Percentiles rank a stretch among this genome's conserved stretches.
Conservation (phyloP, 2,888 invertebrate genomes). For the Yponomeuta cagnagella region DNA sequence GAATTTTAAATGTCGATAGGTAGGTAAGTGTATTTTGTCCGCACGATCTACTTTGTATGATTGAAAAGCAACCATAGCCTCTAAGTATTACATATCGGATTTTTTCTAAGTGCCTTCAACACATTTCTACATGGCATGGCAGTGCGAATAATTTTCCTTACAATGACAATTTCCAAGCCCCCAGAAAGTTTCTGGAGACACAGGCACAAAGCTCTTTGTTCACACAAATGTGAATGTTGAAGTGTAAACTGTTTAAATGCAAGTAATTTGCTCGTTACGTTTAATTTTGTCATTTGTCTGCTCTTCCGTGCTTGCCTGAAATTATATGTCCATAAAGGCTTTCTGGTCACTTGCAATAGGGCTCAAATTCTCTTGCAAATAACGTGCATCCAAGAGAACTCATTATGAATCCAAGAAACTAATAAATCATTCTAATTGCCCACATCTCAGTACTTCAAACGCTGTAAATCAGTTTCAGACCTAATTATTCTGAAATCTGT, state of each 20-base stretch:
- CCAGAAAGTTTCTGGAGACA: neutral
- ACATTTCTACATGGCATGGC: no score
- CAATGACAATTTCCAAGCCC: no score
- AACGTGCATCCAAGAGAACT: neutral
- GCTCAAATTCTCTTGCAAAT: neutral
- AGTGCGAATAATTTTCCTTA: no score
- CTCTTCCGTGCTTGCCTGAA: neutral
- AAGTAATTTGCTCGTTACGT: neutral
- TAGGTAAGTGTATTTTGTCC: no score
- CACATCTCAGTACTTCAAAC: neutral
- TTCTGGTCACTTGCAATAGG: neutral
- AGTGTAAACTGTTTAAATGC: neutral
- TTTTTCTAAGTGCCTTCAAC: no score
- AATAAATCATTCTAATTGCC: neutral
- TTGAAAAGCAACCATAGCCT: no score
- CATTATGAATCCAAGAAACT: neutral
- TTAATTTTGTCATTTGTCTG: neutral
- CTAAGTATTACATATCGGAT: no score
- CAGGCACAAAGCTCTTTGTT: neutral
- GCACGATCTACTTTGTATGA: no score
- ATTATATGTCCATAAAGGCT: neutral
- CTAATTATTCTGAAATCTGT: conserved; percentile 23
- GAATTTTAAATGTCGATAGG: no score
- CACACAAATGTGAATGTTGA: neutral
- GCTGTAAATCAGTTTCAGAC: conserved; percentile 26